Base-by-base conservation (phyloP, 1,140 invertebrate genomes). In the Battus philenor region DNA sequence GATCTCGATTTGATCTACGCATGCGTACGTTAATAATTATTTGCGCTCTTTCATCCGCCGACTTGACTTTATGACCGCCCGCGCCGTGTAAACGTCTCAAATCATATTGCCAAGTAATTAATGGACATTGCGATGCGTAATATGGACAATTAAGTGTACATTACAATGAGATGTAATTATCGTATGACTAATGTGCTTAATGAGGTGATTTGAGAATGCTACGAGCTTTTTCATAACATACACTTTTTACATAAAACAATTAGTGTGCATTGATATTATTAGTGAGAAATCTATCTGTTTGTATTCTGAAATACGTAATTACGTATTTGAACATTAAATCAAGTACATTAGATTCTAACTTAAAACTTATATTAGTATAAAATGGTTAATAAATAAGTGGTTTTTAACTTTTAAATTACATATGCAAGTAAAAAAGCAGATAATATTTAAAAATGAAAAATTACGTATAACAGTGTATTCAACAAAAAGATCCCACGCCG, bases 11-110 rank as follows among this genome's bases (percentile, higher is more conserved):
- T 79, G 80, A 84, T 84, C 77, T 81, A 80, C 76, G 80, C 63
- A 80, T 74, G 73, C 69, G 67, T 75, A 69, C 68, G 67, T 67
- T 75, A 76, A 80, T 84, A 84, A 84, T 84, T 84, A 82, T 75
- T 74, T 67, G 51, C 46, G 65, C 70, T 67, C 80, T 84, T 84
- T 82, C 78, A 82, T 84, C 65, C 68, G 74, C 77, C 80, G 77
- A 71, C 70, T 44, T 29, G 59, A 69, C 53, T 74, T 77, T 78
- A 78, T 68, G 77, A 59, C 59, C 68, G 69, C 55, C 65, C 46
- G 65, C 30, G 44, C 60, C 61, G 58, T 80, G 75, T 83, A 78
- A 78, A 78, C 68, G 76, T 79, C 75, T 69, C 67, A 59, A 68
- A 68, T 77, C 73, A 77, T 81, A 81, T 69, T 63, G 60, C 49